phyloP scores from a whole-genome alignment of 2,797 vertebrate species.

The Falco cherrug region DNA sequence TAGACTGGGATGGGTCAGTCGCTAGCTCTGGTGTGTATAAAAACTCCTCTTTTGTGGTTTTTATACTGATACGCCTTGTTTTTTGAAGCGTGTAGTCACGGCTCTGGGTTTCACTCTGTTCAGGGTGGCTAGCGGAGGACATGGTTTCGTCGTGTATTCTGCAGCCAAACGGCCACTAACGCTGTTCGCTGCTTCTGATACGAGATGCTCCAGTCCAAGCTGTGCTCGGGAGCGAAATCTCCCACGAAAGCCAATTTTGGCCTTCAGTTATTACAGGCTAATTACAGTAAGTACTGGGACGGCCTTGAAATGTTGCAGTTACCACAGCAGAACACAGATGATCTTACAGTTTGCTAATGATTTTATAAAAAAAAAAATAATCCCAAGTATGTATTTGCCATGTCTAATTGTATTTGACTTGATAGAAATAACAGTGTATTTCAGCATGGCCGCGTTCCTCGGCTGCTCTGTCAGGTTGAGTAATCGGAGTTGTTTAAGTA shows the following conservation, averaged over 20 bases:
- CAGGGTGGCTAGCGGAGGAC: neutral
- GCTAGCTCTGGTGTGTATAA: too few species aligned
- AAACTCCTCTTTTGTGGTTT: neutral
- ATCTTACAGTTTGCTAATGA: neutral
- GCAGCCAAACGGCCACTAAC: rapidly evolving
- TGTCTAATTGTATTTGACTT: neutral
- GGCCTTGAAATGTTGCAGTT: neutral
- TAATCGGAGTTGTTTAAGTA: neutral
- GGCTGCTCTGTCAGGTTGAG: neutral
- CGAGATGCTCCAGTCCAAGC: neutral
- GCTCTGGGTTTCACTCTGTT: neutral
- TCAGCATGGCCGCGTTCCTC: neutral
- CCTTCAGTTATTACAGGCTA: neutral
- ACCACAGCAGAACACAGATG: neutral
- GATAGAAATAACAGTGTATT: neutral
- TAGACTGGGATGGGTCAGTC: too few species aligned
- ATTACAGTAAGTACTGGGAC: neutral
- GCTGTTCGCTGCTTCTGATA: rapidly evolving
- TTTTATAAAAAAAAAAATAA: neutral
- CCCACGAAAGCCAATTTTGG: neutral
- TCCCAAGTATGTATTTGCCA: rapidly evolving
- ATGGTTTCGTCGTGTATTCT: neutral
- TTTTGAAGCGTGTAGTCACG: rapidly evolving
- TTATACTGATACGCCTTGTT: neutral
- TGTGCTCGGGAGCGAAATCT: neutral